Evolutionary conservation across 2,888 invertebrate genomes (phyloP).

Genomic region (Cephus pygmeus): DNA sequence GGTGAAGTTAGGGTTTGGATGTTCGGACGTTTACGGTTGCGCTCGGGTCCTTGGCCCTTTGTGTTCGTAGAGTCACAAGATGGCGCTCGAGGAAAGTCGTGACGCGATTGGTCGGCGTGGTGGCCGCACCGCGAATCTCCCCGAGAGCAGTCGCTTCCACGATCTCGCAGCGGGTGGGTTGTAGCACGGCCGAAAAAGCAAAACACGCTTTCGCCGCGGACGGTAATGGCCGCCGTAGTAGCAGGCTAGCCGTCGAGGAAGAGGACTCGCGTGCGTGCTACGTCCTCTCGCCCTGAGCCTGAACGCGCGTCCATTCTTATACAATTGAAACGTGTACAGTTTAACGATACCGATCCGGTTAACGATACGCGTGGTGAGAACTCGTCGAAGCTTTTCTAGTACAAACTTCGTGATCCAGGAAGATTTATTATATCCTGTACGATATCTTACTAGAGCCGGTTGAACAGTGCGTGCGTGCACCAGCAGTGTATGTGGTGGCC

Average conservation of each 20-base stretch:
- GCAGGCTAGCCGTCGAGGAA: conserved; percentile 24
- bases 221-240: conserved; percentile 42
- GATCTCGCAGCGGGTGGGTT: conserved; percentile 41
- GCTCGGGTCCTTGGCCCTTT: conserved; percentile 41
- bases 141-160: conserved; percentile 46
- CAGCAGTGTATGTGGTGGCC: conserved; percentile 42
- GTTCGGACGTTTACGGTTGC: conserved; percentile 41
- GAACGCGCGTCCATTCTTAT: not conserved
- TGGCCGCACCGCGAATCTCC: conserved; percentile 46
- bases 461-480: conserved; percentile 42
- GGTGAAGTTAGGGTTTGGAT: not conserved
- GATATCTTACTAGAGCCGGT: conserved; percentile 20
- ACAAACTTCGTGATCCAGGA: not conserved
- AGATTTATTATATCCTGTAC: not conserved
- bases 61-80: conserved; percentile 46
- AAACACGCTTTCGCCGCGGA: conserved; percentile 16
- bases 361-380: not conserved
- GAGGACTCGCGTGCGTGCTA: not conserved
- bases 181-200: conserved; percentile 18
- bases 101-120: conserved; percentile 45
- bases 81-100: conserved; percentile 45
- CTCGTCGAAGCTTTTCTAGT: not conserved
- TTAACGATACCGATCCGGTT: not conserved
- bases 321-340: not conserved
- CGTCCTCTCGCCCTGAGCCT: not conserved